phyloP scores from a whole-genome alignment of 2,888 invertebrate genomes.

The Teleiodes luculella region DNA sequence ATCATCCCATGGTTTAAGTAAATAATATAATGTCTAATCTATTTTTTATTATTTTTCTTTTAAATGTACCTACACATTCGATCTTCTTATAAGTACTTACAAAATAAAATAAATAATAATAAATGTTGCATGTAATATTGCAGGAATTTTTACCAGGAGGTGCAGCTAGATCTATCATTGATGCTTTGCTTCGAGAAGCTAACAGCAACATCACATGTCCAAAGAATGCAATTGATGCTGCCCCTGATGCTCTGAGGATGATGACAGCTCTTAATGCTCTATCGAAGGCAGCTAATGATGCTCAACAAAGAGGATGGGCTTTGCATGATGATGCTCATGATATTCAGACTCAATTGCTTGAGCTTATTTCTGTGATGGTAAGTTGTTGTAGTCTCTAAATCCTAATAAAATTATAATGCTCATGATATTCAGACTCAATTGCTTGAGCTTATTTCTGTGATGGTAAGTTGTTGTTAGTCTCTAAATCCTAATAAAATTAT shows the following conservation, averaged over 20 bases:
- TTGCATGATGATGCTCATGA: slow-evolving; percentile 95
- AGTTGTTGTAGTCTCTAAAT: slow-evolving; percentile 33
- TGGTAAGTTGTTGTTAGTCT: slow-evolving; percentile 79
- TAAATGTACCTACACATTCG: no score
- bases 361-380: slow-evolving; percentile 90
- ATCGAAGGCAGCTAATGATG: slow-evolving; percentile 94
- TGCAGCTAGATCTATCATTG: slow-evolving; percentile 68
- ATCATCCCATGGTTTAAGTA: no score
- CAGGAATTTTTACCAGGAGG: slow-evolving; percentile 71
- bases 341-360: slow-evolving; percentile 90
- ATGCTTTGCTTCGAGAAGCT: slow-evolving; percentile 67
- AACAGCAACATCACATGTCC: slow-evolving; percentile 71
- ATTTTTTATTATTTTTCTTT: no score
- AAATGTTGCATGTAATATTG: not conserved
- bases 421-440: slow-evolving; percentile 91
- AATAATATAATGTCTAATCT: no score
- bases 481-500: no score
- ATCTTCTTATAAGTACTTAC: not conserved
- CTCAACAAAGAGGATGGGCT: slow-evolving; percentile 97
- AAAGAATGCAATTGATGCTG: slow-evolving; percentile 85
- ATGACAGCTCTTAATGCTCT: slow-evolving; percentile 90
- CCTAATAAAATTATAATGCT: slow-evolving; percentile 97
- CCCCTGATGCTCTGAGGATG: slow-evolving; percentile 90
- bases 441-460: slow-evolving; percentile 87
- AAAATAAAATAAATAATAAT: not conserved